These are phyloP conservation scores for Vesta saturnalis DNA, from an alignment of 2,888 invertebrate species.

Conservation along the genomic window DNA sequence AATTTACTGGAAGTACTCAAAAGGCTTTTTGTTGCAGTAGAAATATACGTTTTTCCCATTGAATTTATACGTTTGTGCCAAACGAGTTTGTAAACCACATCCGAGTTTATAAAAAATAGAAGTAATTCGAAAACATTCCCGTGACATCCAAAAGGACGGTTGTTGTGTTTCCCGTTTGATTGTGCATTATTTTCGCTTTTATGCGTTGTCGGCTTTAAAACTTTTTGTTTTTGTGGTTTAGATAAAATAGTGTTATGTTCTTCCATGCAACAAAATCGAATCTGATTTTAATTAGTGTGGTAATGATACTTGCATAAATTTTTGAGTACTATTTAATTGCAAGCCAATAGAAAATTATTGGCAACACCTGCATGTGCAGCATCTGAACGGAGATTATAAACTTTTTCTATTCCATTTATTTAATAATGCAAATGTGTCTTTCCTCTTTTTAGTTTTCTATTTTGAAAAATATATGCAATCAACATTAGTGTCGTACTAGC, in stretches of 20 bases:
- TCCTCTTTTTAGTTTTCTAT: neutral
- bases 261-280: constrained; percentile 20
- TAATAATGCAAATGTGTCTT: neutral
- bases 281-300: constrained; percentile 9
- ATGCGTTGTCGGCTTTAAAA: constrained; percentile 23
- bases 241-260: constrained; percentile 15
- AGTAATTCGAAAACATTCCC: constrained; percentile 11
- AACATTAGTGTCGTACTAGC: constrained; percentile 4
- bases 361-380: constrained; percentile 18
- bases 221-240: constrained; percentile 8
- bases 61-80: constrained; percentile 8
- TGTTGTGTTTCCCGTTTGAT: constrained; percentile 14
- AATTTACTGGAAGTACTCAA: neutral
- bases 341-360: constrained; percentile 26
- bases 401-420: neutral
- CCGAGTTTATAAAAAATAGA: constrained; percentile 18
- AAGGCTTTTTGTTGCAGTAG: neutral
- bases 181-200: constrained; percentile 25
- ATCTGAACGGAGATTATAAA: too few species aligned
- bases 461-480: constrained; percentile 5
- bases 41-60: neutral
- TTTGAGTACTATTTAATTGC: constrained; percentile 29
- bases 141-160: constrained; percentile 6
- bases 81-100: constrained; percentile 8
- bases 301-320: constrained; percentile 24